Conservation (phyloP, 2,888 invertebrate genomes). For the Hybos culiciformis region DNA sequence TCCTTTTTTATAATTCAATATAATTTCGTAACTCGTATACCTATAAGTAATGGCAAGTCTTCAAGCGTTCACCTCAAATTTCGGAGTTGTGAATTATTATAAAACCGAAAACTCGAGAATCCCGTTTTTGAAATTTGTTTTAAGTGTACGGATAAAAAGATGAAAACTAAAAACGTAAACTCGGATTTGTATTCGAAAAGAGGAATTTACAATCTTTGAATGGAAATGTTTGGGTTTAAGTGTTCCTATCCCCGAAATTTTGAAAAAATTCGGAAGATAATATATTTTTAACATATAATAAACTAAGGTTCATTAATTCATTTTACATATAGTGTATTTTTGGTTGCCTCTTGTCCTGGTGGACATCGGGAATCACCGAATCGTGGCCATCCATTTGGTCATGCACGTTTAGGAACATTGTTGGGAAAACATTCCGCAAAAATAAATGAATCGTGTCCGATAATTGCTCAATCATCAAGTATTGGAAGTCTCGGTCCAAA, state of each 20-base stretch:
- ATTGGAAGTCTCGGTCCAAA: slow-evolving; percentile 72
- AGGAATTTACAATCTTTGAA: background rate
- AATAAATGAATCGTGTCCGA: slow-evolving; percentile 45
- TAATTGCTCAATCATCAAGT: slow-evolving; percentile 81
- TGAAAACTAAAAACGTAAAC: too few relatives aligned
- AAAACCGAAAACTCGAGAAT: too few relatives aligned
- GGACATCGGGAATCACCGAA: slow-evolving; percentile 46
- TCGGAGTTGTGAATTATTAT: background rate
- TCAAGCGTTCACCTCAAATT: too few relatives aligned
- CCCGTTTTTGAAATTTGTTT: too few relatives aligned
- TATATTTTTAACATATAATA: too few relatives aligned
- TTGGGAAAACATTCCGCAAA: slow-evolving; percentile 51
- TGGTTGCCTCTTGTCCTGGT: slow-evolving; percentile 77
- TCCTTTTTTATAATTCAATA: too few relatives aligned
- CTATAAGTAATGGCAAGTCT: too few relatives aligned
- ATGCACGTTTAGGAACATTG: slow-evolving; percentile 45
- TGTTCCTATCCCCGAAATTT: too few relatives aligned
- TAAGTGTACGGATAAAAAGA: too few relatives aligned
- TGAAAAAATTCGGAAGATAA: too few relatives aligned
- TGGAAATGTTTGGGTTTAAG: background rate
- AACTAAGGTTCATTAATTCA: too few relatives aligned
- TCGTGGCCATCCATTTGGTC: slow-evolving; percentile 45
- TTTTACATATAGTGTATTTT: slow-evolving; percentile 53
- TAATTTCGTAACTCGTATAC: too few relatives aligned
- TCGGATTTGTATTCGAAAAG: background rate